Base-by-base conservation (phyloP, 2,888 invertebrate genomes). In the Apamea sordens region DNA sequence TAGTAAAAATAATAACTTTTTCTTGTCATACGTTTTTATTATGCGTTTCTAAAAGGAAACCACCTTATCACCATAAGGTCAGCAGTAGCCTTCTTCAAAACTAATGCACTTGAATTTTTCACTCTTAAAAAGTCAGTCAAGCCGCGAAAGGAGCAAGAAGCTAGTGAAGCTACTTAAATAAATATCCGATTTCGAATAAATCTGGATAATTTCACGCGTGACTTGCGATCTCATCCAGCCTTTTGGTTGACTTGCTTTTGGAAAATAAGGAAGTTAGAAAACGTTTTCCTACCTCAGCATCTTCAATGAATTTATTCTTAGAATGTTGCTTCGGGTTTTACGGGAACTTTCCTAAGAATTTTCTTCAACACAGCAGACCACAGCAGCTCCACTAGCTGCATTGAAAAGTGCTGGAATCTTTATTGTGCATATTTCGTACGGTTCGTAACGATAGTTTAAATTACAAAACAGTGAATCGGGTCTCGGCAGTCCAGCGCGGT, bases 401-500 rank as follows among this genome's bases (percentile, higher is more conserved):
- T 18, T 28, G 28, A 28, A 36, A 36, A 36, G 24, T n/a, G 18
- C 15, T 44, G 32, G 18, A 47, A 36, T n/a, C 7, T 64, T 64
- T 36, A n/a, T n/a, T n/a, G 4, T n/a, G n/a, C 11, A 36, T 36
- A 64, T n/a, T 70, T 70, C 18, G 1, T 63, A n/a, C 18, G 21
- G n/a, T 56, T 59, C 15, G 15, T 65, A 82, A 83, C 18, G 18
- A 50, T 41, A 83, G 6, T 78, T 84, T 71, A 44, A 71, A 67
- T 64, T 53, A 32, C 13, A n/a, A 36, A 61, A 81, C 92, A 97
- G 97, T 90, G 97, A 97, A 91, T 96, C 96, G 61, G 96, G 97
- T 10, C 90, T 95, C 65, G 96, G 95, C 69, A 97, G 97, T 87
- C 96, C 97, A 67, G 95, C 94, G 68, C 92, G 94, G 61, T 95